Conservation (phyloP, 2,113 vertebrate species). For the Camelus bactrianus region DNA sequence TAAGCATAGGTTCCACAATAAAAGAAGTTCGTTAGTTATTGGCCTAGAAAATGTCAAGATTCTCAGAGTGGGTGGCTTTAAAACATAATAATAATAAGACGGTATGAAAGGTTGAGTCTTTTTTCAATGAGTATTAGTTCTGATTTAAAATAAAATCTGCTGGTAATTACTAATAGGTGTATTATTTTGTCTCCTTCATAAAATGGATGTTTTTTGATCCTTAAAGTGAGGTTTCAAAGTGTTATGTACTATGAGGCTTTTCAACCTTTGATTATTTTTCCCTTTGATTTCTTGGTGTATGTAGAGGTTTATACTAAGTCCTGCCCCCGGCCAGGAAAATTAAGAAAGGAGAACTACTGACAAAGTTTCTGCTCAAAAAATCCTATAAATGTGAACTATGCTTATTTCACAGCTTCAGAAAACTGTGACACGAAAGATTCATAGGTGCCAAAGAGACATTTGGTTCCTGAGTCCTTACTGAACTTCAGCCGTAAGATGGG, state of each 20-base stretch:
- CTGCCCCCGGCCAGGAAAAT: background rate
- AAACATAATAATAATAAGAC: background rate
- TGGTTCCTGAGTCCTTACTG: background rate
- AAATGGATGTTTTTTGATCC: background rate
- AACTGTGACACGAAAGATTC: background rate
- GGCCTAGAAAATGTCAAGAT: background rate
- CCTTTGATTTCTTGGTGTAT: background rate
- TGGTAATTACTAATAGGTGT: background rate
- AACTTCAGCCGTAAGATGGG: background rate
- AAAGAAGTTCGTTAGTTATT: background rate
- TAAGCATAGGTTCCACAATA: background rate
- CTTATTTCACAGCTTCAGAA: background rate
- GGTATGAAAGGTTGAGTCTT: background rate
- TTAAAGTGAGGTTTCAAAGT: slow-evolving; percentile 38
- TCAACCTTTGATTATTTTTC: background rate
- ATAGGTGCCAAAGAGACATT: background rate
- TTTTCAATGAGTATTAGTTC: background rate
- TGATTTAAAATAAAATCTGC: slow-evolving; percentile 49
- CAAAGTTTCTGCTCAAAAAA: background rate
- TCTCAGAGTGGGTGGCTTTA: background rate
- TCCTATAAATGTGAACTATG: background rate
- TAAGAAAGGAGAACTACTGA: background rate
- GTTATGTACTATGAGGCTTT: background rate
- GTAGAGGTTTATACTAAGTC: background rate
- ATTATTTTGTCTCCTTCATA: background rate